A percentile compares a stretch with the other conserved stretches of the same genome.
Conservation (phyloP, 2,113 vertebrate species). For the Microcebus jonahi region DNA sequence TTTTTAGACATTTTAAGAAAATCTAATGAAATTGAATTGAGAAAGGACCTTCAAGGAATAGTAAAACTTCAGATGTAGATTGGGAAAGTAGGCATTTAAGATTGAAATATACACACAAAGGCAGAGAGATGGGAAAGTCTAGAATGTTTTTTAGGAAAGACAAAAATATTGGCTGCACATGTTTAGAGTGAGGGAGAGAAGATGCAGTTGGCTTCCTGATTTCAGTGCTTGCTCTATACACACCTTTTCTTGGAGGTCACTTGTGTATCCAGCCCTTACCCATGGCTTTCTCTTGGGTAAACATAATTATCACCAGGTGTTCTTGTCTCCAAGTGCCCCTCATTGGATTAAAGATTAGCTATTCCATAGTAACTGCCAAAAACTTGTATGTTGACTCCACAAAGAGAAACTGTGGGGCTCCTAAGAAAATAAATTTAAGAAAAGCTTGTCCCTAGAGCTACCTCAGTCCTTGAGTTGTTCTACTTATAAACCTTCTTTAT, state of each 20-base stretch:
- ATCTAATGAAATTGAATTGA: neutral
- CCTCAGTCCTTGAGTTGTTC: neutral
- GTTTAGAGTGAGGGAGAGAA: neutral
- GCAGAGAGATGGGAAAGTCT: neutral
- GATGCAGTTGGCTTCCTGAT: too few species aligned
- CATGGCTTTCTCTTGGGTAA: neutral
- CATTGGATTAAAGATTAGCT: neutral
- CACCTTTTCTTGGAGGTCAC: neutral
- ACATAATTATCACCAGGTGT: neutral
- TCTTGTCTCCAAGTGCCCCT: neutral
- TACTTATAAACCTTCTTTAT: neutral
- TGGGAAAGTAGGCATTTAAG: conserved; percentile 5
- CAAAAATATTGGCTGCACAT: neutral
- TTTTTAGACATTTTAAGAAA: neutral
- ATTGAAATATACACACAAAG: neutral
- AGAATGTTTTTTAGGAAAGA: neutral
- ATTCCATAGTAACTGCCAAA: neutral
- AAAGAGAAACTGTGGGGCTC: neutral
- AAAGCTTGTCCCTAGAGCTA: neutral
- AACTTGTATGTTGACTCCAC: neutral
- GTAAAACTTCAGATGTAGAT: neutral
- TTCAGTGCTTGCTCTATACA: neutral
- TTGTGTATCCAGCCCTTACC: neutral
- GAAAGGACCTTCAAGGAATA: conserved; percentile 1
- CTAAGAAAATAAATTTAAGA: neutral